Conservation (phyloP, 2,113 vertebrate species). For the human (Homo sapiens) region GRCh38 chr3:115512001-115512500, state of each 20-base stretch:
- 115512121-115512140: background rate
- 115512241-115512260: background rate
- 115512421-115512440: constrained; percentile 5
- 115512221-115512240: background rate
- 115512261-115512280: background rate
- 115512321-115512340: background rate
- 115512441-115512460: background rate
- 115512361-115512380: background rate
- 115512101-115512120: background rate
- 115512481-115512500: background rate
- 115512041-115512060: background rate
- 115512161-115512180: background rate
- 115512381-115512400: background rate
- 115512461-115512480: background rate
- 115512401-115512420: background rate
- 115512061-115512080: background rate
- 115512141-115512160: background rate
- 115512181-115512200: background rate
- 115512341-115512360: background rate
- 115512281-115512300: background rate
- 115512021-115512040: background rate
- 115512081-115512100: background rate
- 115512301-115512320: background rate
- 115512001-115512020: background rate
- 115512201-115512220: too few species aligned